Percentiles rank a stretch among this genome's conserved stretches.
phyloP scores from a whole-genome alignment of 2,797 vertebrate species.

The Spinus pinus region DNA sequence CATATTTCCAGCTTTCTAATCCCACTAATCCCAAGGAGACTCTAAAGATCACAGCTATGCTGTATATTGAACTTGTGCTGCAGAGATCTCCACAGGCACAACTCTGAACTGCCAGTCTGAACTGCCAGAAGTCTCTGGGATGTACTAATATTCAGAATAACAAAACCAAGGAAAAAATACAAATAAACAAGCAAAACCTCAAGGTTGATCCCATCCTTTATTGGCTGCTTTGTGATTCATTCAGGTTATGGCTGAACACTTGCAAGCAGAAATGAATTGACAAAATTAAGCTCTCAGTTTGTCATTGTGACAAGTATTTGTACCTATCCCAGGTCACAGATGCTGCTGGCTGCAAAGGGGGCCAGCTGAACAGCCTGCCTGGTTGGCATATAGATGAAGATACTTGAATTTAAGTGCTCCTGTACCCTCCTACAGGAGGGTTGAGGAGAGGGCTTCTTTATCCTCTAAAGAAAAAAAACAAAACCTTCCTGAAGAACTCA shows the following conservation, averaged over 20 bases:
- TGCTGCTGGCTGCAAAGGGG: neutral
- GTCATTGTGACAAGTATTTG: neutral
- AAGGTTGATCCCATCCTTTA: neutral
- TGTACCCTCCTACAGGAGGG: neutral
- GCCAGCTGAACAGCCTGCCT: neutral
- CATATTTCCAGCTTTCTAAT: neutral
- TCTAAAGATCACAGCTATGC: neutral
- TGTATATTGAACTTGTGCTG: neutral
- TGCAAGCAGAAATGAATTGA: neutral
- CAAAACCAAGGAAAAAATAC: neutral
- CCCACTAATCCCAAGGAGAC: neutral
- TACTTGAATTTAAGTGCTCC: neutral
- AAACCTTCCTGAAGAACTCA: neutral
- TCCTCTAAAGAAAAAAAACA: neutral
- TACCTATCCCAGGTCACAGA: neutral
- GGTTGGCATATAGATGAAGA: neutral
- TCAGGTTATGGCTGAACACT: neutral
- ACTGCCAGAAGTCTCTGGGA: neutral
- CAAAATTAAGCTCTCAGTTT: neutral
- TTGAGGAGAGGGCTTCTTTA: neutral
- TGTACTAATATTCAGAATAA: neutral
- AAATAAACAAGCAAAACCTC: neutral
- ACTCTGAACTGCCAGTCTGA: neutral
- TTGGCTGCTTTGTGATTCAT: neutral
- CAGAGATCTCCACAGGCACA: neutral